These are phyloP conservation scores for Lycophotia porphyrea DNA, from an alignment of 2,888 invertebrate species.

Conservation along the genomic window DNA sequence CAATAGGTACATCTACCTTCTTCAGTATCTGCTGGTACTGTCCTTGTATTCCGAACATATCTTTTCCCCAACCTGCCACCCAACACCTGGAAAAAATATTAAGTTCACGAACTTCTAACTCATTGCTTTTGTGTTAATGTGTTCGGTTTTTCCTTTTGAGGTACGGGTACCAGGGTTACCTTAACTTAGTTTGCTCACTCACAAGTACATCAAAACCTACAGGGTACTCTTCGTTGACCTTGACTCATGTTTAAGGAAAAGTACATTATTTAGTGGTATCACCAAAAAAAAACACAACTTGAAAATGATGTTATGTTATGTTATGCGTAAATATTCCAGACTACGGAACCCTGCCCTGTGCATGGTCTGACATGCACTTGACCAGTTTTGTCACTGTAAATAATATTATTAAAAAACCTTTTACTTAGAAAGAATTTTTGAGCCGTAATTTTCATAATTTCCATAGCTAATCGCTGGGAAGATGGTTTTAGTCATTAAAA, in stretches of 20 bases:
- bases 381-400: not conserved
- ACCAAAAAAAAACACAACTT: not conserved
- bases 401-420: not conserved
- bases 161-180: too few relatives aligned
- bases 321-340: not conserved
- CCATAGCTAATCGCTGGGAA: not conserved
- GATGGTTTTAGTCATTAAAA: not conserved
- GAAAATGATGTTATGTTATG: not conserved
- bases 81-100: slow-evolving; percentile 84
- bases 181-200: not conserved
- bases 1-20: slow-evolving; percentile 94
- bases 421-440: not conserved
- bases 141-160: too few relatives aligned
- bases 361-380: not conserved
- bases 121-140: too few relatives aligned
- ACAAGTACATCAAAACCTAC: not conserved
- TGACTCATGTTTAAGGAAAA: not conserved
- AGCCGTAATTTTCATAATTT: not conserved
- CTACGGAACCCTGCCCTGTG: not conserved
- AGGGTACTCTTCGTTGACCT: not conserved
- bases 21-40: slow-evolving; percentile 92
- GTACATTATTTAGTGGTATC: not conserved
- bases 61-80: slow-evolving; percentile 97
- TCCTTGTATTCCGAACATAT: slow-evolving; percentile 91
- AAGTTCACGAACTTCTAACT: not conserved